Percentiles rank a stretch among this genome's conserved stretches.
Evolutionary conservation across 2,888 invertebrate genomes (phyloP).

Genomic region (Eupithecia subfuscata): DNA sequence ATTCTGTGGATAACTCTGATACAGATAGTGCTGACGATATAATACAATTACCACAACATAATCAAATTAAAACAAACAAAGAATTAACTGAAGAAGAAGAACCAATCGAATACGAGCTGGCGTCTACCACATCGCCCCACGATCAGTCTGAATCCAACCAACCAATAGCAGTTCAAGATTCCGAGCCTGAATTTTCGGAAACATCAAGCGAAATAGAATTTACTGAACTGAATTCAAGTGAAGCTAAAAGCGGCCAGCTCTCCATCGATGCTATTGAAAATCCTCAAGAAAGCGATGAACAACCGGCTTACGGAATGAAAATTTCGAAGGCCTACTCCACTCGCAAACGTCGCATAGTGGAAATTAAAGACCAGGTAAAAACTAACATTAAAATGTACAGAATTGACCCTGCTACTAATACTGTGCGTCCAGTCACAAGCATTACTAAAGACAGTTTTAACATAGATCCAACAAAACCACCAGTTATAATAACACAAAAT

Average conservation of each 20-base stretch:
- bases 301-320: not conserved
- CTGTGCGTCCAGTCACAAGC: not conserved
- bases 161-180: constrained; percentile 1
- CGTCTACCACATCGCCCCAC: not conserved
- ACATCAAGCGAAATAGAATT: not conserved
- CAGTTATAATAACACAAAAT: not conserved
- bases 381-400: not conserved
- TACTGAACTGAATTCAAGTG: not conserved
- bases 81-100: not conserved
- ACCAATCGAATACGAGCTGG: not conserved
- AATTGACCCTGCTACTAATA: not conserved
- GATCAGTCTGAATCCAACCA: not conserved
- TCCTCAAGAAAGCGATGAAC: not conserved
- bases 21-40: not conserved
- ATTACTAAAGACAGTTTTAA: not conserved
- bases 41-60: not conserved
- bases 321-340: not conserved
- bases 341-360: not conserved
- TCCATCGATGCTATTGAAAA: not conserved
- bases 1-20: not conserved
- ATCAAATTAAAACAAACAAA: not conserved
- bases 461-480: not conserved
- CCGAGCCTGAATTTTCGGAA: not conserved
- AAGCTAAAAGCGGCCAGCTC: not conserved
- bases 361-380: not conserved